Evolutionary conservation across 2,888 invertebrate species (phyloP), one percentile per base, ranked within the genome.

Genomic region (Melipona bicolor): DNA sequence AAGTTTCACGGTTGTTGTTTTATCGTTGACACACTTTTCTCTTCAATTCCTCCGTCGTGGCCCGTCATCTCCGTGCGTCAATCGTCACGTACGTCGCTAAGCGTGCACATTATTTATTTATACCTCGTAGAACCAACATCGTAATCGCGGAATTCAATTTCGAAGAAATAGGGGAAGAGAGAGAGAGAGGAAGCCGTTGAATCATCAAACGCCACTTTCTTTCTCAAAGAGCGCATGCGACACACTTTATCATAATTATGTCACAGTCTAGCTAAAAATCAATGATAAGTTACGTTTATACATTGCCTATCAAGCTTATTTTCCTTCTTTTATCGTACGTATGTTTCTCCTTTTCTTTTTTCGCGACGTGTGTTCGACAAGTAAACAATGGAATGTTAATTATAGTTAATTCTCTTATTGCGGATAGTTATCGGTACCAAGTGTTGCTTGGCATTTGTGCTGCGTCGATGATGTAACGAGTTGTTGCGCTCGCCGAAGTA

Each of bases 401-500:
- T 71, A 54, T 43, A 32, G 52, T 24, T 71, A 21, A 13, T 21
- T 43, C 59, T 65, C 21, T 65, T 6, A 52, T 59, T 69, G 50
- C n/a, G 52, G 24, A 61, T 77, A 56, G 43, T 43, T 52, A 73
- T 3, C 32, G 3, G 50, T 6, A 24, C 24, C 21, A 27, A 27
- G 17, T 32, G 50, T 50, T 0, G 59, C 52, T 67, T 70, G 70
- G 68, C 77, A 77, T 85, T 82, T 72, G 62, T 54, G 61, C 32
- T 24, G 72, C 67, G 72, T 61, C 59, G 78, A 72, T 89, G 89
- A 88, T 73, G 87, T 84, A 90, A 89, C 77, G 72, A 80, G 70
- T 77, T 74, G 82, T 69, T 73, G 83, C 61, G 77, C 83, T 79
- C 67, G 52, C 68, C 81, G 84, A 83, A 79, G 83, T 71, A 80